Percentiles rank a stretch among this genome's conserved stretches.
These are phyloP conservation scores for Nephrocerus scutellatus DNA, from an alignment of 2,888 invertebrate genomes.

Conservation along the genomic window DNA sequence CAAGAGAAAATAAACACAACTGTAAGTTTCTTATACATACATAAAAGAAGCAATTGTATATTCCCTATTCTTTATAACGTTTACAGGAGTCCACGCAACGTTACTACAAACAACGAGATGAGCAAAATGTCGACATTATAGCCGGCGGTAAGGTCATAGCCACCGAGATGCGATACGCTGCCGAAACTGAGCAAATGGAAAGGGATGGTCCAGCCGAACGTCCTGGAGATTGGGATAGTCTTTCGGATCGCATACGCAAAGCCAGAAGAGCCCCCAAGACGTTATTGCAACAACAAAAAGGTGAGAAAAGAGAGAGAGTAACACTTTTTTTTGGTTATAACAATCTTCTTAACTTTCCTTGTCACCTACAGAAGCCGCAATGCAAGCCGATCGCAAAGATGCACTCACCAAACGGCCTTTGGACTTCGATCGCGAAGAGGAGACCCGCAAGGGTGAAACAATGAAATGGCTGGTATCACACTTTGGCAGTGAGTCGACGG, in stretches of 20 bases:
- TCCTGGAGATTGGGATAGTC: slow-evolving; percentile 66
- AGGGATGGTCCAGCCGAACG: slow-evolving; percentile 61
- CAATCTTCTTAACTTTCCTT: slow-evolving; percentile 13
- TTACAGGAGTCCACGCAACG: slow-evolving; percentile 54
- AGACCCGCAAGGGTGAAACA: slow-evolving; percentile 81
- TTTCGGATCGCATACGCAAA: slow-evolving; percentile 67
- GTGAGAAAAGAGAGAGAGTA: slow-evolving; percentile 31
- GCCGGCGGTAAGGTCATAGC: slow-evolving; percentile 74
- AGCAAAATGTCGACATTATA: slow-evolving; percentile 75
- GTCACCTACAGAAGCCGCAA: slow-evolving; percentile 36
- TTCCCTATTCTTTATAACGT: no score
- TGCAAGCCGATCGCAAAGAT: slow-evolving; percentile 65
- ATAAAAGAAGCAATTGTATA: no score
- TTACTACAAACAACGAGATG: slow-evolving; percentile 67
- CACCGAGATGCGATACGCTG: slow-evolving; percentile 73
- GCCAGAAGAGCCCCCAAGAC: slow-evolving; percentile 52
- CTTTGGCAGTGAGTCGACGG: slow-evolving; percentile 79
- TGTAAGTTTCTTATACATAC: slow-evolving; percentile 30
- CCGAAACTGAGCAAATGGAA: slow-evolving; percentile 76
- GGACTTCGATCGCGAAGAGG: slow-evolving; percentile 81
- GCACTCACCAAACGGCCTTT: slow-evolving; percentile 72
- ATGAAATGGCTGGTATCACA: slow-evolving; percentile 88
- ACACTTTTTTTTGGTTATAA: slow-evolving; percentile 1
- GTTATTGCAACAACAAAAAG: slow-evolving; percentile 50
- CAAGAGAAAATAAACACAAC: slow-evolving; percentile 40